Base-by-base conservation (phyloP, 2,888 invertebrate species). In the Liodrosophila aerea region DNA sequence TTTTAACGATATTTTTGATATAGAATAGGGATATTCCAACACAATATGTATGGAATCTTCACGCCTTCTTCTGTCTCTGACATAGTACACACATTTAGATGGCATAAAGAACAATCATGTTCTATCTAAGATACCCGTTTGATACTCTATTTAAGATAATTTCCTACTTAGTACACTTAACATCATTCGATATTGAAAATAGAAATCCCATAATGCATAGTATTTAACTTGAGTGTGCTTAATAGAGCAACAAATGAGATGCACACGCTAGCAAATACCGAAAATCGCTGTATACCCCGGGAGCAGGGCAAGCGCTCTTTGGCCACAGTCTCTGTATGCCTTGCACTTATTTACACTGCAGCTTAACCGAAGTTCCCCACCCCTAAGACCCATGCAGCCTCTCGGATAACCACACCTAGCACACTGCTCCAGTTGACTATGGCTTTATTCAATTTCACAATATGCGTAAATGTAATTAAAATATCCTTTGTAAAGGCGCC, bases 381-480 rank as follows among this genome's bases (percentile, higher is more conserved):
- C 27, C 13, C 9, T 30, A 11, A n/a, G n/a, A n/a, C n/a, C n/a
- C n/a, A n/a, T n/a, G n/a, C n/a, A n/a, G n/a, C n/a, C n/a, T n/a
- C n/a, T n/a, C n/a, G n/a, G n/a, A n/a, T n/a, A n/a, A n/a, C n/a
- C 22, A 8, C 8, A 8, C 29, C 18, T 9, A 9, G 29, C 29
- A 52, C 30, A 46, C 37, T 30, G 44, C 34, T 29, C 7, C 16
- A 16, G 46, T 29, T 50, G 40, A 18, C 27, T 64, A 56, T 51
- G 63, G 64, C 67, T 60, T 76, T 75, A 78, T 82, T 78, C 85
- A 85, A 85, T 85, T 77, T 67, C 75, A 67, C 67, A 82, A 71
- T 71, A 67, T 82, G 83, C 85, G 85, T 82, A 77, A 82, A 77
- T 77, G 85, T 77, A 77, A 77, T 77, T 77, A 77, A 77, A 77